Conservation (phyloP, 2,113 vertebrate genomes). For the Entomyzon cyanotis region DNA sequence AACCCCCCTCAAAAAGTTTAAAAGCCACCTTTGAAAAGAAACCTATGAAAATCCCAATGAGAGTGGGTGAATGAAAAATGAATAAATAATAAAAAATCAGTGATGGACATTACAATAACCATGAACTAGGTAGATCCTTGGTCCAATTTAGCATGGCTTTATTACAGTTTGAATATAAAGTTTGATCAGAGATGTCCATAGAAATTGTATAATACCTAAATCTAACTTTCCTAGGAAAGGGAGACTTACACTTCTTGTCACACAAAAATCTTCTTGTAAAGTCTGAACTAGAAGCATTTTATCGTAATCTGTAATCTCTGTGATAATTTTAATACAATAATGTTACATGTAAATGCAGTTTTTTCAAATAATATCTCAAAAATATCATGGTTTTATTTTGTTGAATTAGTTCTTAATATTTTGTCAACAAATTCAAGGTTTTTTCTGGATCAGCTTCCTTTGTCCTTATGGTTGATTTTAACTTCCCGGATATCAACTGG, state of each 20-base stretch:
- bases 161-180: background rate
- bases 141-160: background rate
- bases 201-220: background rate
- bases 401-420: background rate
- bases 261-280: background rate
- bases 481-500: background rate
- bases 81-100: background rate
- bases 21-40: background rate
- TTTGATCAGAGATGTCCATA: background rate
- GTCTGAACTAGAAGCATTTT: background rate
- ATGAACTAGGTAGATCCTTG: background rate
- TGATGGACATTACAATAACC: background rate
- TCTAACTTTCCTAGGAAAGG: background rate
- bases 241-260: background rate
- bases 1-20: fast-evolving
- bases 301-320: background rate
- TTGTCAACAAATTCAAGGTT: background rate
- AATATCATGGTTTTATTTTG: fast-evolving
- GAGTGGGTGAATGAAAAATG: background rate
- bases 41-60: background rate
- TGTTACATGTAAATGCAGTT: background rate
- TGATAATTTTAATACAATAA: background rate
- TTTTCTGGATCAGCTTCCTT: background rate
- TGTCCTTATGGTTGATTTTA: background rate
- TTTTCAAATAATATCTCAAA: background rate